phyloP scores from a whole-genome alignment of 2,797 vertebrate genomes.

The Sphaeramia orbicularis region DNA sequence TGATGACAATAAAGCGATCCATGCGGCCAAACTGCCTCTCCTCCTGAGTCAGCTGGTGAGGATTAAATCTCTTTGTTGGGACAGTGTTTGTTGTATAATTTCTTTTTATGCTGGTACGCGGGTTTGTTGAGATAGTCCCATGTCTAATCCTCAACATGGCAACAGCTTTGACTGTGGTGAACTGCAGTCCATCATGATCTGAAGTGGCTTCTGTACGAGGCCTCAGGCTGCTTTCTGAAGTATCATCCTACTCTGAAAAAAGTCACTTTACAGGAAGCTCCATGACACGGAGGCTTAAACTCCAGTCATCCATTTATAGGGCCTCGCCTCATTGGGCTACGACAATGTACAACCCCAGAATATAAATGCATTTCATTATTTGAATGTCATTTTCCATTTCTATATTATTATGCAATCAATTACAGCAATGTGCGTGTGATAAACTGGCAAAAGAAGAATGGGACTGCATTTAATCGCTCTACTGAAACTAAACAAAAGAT shows the following conservation, averaged over 20 bases:
- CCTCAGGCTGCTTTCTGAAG: constrained; percentile 19
- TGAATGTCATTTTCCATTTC: background rate
- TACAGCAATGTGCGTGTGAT: background rate
- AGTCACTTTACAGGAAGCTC: constrained; percentile 20
- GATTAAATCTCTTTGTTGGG: constrained; percentile 42
- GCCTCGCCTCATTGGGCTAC: constrained; percentile 12
- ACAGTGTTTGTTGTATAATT: constrained; percentile 20
- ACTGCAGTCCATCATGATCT: constrained; percentile 19
- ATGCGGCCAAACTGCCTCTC: constrained; percentile 14
- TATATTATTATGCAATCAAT: background rate
- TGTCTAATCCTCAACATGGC: constrained; percentile 27
- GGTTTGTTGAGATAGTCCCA: constrained; percentile 16
- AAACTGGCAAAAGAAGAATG: background rate
- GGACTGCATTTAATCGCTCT: background rate
- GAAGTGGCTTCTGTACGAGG: constrained; percentile 35
- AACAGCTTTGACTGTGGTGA: too few species aligned
- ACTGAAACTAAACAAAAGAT: constrained; percentile 2
- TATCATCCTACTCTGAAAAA: constrained; percentile 18
- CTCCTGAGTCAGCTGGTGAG: constrained; percentile 24
- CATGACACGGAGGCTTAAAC: constrained; percentile 41
- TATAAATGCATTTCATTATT: background rate
- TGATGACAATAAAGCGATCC: constrained; percentile 30
- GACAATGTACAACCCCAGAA: background rate
- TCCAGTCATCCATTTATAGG: constrained; percentile 24
- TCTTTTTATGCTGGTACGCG: constrained; percentile 12